phyloP scores from a whole-genome alignment of 2,113 vertebrate species.

The Pterophyllum scalare region DNA sequence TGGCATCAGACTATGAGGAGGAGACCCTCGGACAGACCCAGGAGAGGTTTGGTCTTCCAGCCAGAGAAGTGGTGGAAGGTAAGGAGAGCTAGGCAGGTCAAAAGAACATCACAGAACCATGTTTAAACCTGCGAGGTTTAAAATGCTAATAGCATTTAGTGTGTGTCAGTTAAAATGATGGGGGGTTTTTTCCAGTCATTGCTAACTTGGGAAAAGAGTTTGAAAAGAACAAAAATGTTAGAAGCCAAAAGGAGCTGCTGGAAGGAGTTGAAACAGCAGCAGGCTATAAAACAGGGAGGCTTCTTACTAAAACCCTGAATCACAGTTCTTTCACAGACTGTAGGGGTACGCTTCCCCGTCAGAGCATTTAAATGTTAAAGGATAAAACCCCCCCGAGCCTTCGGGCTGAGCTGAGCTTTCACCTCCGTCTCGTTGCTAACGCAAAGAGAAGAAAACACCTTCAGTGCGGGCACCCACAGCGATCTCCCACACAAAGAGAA shows the following conservation, averaged over 20 bases:
- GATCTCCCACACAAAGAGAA: constrained; percentile 20
- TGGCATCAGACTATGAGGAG: neutral
- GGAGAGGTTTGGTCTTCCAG: neutral
- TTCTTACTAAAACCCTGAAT: neutral
- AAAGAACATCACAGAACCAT: neutral
- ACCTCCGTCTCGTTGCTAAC: neutral
- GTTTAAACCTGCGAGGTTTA: neutral
- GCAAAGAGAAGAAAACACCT: constrained; percentile 30
- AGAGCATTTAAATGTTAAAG: neutral
- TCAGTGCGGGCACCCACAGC: neutral
- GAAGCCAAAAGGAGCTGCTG: neutral
- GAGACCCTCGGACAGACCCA: neutral
- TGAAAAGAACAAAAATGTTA: neutral
- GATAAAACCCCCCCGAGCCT: neutral
- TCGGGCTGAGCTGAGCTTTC: neutral
- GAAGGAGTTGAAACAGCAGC: neutral
- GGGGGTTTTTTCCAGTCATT: too few relatives aligned
- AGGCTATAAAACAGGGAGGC: neutral
- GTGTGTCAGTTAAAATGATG: too few relatives aligned
- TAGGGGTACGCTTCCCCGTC: neutral
- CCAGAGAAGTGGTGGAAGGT: neutral
- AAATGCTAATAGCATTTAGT: too few relatives aligned
- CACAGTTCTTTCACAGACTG: neutral
- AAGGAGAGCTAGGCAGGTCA: neutral
- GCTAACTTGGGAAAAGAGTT: neutral